Evolutionary conservation across 2,113 vertebrate species (phyloP).

Genomic region (Paraplagusia blochii): DNA sequence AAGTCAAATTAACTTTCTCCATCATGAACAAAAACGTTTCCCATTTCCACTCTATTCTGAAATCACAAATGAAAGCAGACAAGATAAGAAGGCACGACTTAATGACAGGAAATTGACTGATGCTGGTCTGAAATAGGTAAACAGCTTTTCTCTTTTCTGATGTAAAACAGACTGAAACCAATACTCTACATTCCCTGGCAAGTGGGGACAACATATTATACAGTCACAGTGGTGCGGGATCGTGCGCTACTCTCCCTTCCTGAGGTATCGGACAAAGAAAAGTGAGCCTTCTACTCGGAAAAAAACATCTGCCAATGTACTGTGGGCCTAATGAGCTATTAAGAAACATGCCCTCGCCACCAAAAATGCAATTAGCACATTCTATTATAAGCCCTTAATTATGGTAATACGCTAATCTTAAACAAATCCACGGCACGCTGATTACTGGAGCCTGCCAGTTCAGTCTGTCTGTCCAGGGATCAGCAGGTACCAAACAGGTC

Average conservation of each 20-base stretch:
- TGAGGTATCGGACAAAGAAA: conserved; percentile 56
- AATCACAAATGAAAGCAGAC: conserved; percentile 62
- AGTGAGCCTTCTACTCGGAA: conserved; percentile 55
- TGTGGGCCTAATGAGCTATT: conserved; percentile 78
- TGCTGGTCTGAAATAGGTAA: conserved; percentile 54
- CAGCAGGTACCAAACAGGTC: conserved; percentile 73
- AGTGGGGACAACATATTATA: conserved; percentile 37
- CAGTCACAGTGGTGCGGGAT: conserved; percentile 28
- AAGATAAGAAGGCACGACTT: conserved; percentile 62
- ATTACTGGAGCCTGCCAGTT: conserved; percentile 70
- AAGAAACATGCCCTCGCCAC: conserved; percentile 77
- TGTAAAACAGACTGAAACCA: conserved; percentile 35
- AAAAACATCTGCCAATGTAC: conserved; percentile 79
- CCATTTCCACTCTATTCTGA: conserved; percentile 72
- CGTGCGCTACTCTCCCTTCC: conserved; percentile 28
- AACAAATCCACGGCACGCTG: conserved; percentile 79
- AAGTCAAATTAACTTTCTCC: conserved; percentile 74
- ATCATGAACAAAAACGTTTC: conserved; percentile 72
- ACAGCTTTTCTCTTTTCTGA: conserved; percentile 42
- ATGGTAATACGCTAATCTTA: conserved; percentile 78
- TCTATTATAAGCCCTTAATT: conserved; percentile 81
- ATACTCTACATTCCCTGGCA: conserved; percentile 49
- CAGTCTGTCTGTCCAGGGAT: conserved; percentile 70
- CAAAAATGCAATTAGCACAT: conserved; percentile 84
- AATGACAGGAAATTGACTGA: conserved; percentile 70